Percentiles rank a stretch among this genome's conserved stretches.
Evolutionary conservation across 2,888 invertebrate genomes (phyloP).

Genomic region (Conchocele bisecta): DNA sequence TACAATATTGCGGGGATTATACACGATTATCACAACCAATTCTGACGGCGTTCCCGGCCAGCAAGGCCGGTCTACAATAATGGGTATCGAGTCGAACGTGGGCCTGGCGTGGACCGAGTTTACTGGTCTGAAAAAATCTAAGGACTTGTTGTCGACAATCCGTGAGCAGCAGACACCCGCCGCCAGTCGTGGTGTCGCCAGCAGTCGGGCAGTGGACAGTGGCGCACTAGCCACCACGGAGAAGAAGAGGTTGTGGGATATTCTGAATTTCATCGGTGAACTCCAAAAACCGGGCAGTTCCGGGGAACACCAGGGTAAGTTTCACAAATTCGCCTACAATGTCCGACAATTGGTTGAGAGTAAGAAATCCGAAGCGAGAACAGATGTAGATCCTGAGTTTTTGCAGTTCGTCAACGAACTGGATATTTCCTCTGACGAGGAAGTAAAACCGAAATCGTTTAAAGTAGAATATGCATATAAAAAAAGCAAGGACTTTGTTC

Average conservation of each 20-base stretch:
- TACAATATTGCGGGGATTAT: constrained; percentile 4
- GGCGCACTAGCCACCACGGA: not conserved
- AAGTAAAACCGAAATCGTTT: too few species aligned
- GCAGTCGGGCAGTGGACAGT: not conserved
- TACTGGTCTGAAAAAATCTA: not conserved
- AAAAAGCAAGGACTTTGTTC: constrained; percentile 50
- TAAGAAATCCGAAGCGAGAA: not conserved
- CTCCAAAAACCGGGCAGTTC: constrained; percentile 8
- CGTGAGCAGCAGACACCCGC: not conserved
- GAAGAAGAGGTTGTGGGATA: constrained; percentile 4
- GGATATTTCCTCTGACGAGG: not conserved
- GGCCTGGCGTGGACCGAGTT: constrained; percentile 5
- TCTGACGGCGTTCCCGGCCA: not conserved
- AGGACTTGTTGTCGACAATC: too few species aligned
- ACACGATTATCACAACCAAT: not conserved
- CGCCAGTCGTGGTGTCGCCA: not conserved
- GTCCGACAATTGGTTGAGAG: constrained; percentile 15
- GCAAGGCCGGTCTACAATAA: not conserved
- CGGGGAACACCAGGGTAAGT: constrained; percentile 8
- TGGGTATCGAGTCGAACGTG: constrained; percentile 13
- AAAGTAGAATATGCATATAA: constrained; percentile 29
- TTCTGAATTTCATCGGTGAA: constrained; percentile 15
- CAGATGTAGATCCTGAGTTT: not conserved
- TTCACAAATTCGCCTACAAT: constrained; percentile 26
- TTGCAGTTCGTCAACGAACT: not conserved